A percentile compares a stretch with the other conserved stretches of the same genome.
Conservation (phyloP, 2,888 invertebrate genomes). For the Kryphioiulus occultus region DNA sequence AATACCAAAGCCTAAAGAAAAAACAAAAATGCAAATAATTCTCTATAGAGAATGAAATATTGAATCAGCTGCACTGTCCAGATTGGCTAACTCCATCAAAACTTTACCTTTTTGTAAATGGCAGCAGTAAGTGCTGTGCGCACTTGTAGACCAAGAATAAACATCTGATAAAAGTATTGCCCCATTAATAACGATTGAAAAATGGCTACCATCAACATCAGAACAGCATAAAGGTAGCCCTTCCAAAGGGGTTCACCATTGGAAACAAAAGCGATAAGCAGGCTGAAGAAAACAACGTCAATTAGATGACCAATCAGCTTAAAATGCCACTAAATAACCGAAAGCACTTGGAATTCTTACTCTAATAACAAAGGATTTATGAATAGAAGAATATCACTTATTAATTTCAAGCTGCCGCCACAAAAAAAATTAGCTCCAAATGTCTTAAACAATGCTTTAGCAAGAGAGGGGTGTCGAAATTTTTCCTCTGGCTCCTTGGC, state of each 20-base stretch:
- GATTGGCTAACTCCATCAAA: neutral
- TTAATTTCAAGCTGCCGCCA: constrained; percentile 82
- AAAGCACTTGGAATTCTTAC: constrained; percentile 66
- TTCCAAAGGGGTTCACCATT: constrained; percentile 75
- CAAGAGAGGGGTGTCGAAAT: constrained; percentile 74
- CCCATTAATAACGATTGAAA: constrained; percentile 84
- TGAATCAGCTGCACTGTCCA: too few relatives aligned
- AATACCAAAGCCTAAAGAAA: constrained; percentile 56
- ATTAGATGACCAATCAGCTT: neutral
- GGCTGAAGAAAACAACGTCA: constrained; percentile 52
- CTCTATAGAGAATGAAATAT: too few relatives aligned
- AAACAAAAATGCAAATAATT: constrained; percentile 29
- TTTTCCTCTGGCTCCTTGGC: neutral
- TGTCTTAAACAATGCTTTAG: constrained; percentile 82
- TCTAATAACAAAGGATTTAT: constrained; percentile 86
- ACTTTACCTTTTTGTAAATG: constrained; percentile 80
- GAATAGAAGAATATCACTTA: constrained; percentile 86
- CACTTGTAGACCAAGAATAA: constrained; percentile 87
- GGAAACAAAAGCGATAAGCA: constrained; percentile 66
- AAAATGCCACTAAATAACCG: neutral
- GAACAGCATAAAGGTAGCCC: constrained; percentile 81
- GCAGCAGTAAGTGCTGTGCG: constrained; percentile 87
- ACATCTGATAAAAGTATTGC: constrained; percentile 92
- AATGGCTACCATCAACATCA: constrained; percentile 77
- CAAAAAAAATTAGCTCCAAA: constrained; percentile 88